phyloP scores from a whole-genome alignment of 2,888 invertebrate genomes.

The Drosophila siamana region DNA sequence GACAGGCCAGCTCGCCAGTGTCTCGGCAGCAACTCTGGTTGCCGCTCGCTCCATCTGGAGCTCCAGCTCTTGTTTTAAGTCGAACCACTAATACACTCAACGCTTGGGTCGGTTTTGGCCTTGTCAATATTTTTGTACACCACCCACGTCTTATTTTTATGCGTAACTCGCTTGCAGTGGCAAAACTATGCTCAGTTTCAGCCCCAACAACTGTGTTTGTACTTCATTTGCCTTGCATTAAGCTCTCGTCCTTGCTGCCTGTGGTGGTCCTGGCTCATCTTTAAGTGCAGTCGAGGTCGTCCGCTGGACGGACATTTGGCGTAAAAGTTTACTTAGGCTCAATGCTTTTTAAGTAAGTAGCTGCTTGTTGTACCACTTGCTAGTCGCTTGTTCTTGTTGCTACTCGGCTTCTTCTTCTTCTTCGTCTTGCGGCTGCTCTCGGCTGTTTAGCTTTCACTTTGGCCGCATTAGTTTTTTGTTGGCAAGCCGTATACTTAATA shows the following conservation, averaged over 20 bases:
- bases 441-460: slow-evolving; percentile 76
- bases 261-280: slow-evolving; percentile 51
- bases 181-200: slow-evolving; percentile 67
- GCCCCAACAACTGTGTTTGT: slow-evolving; percentile 65
- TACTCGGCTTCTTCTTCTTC: slow-evolving; percentile 29
- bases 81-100: slow-evolving; percentile 13
- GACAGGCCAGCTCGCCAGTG: slow-evolving; percentile 55
- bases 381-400: slow-evolving; percentile 28
- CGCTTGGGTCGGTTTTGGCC: slow-evolving; percentile 39
- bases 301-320: slow-evolving; percentile 43
- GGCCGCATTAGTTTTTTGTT: slow-evolving; percentile 68
- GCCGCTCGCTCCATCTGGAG: not conserved
- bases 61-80: not conserved
- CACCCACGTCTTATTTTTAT: slow-evolving; percentile 52
- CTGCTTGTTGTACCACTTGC: slow-evolving; percentile 60
- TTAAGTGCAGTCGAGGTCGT: slow-evolving; percentile 75
- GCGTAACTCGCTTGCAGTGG: slow-evolving; percentile 73
- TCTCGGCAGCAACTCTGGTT: slow-evolving; percentile 12
- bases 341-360: slow-evolving; percentile 81
- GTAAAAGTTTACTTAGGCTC: slow-evolving; percentile 80
- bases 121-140: slow-evolving; percentile 71
- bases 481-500: slow-evolving; percentile 60
- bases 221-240: slow-evolving; percentile 78
- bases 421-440: slow-evolving; percentile 47
- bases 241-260: slow-evolving; percentile 57